phyloP scores from a whole-genome alignment of 92 coral and sea anemone genomes.

The Umimayanthus chanpuru region DNA sequence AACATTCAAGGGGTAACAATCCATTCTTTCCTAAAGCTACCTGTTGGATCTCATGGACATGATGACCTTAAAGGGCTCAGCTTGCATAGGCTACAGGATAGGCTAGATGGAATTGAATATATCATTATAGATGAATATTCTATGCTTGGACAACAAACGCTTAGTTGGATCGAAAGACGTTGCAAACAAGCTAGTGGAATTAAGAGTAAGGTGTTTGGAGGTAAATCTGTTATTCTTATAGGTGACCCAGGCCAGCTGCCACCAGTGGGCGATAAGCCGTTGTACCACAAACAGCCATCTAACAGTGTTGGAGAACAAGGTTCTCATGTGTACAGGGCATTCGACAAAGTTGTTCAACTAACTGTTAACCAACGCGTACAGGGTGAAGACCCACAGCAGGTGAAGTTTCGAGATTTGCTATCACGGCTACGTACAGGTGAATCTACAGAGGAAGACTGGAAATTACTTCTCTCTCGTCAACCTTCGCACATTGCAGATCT shows the following conservation, averaged over 20 bases:
- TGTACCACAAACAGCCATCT: conserved; percentile 60
- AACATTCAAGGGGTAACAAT: conserved; percentile 59
- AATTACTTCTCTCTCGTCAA: conserved; percentile 60
- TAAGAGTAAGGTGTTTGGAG: conserved; percentile 51
- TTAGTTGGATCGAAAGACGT: conserved; percentile 61
- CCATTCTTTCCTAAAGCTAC: conserved; percentile 63
- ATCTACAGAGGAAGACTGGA: conserved; percentile 63
- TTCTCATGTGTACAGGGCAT: conserved; percentile 50
- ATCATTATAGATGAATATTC: conserved; percentile 72
- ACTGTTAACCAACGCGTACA: conserved; percentile 63
- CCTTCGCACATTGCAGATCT: conserved; percentile 50
- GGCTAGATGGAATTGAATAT: conserved; percentile 47
- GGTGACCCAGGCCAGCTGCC: conserved; percentile 61
- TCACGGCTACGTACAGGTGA: conserved; percentile 60
- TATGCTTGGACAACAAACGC: conserved; percentile 69
- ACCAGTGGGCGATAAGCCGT: conserved; percentile 72
- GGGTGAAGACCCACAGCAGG: conserved; percentile 51
- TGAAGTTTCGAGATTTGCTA: conserved; percentile 44
- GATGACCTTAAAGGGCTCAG: conserved; percentile 56
- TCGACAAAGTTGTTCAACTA: conserved; percentile 56
- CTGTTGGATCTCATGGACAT: conserved; percentile 49
- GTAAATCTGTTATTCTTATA: conserved; percentile 51
- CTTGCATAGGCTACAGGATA: conserved; percentile 55
- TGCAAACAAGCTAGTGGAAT: conserved; percentile 61
- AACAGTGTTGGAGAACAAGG: conserved; percentile 68